phyloP scores from a whole-genome alignment of 2,797 vertebrate genomes.

The Notolepis coatsorum region DNA sequence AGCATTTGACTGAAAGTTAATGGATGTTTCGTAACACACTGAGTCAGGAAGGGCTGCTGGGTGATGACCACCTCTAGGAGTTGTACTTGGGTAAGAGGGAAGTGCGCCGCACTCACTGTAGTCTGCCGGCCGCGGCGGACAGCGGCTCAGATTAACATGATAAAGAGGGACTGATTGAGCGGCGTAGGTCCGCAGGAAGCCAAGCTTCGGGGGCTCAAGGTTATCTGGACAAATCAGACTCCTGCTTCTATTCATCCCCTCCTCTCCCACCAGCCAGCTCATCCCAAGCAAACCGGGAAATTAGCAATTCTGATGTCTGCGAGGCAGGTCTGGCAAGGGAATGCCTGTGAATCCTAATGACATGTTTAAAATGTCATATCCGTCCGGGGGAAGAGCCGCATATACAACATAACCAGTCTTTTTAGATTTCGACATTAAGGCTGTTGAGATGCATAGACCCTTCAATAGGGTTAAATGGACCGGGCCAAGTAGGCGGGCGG shows the following conservation, averaged over 20 bases:
- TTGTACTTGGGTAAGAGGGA: constrained; percentile 46
- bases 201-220: constrained; percentile 71
- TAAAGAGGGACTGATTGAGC: constrained; percentile 75
- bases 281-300: constrained; percentile 71
- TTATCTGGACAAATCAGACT: constrained; percentile 81
- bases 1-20: constrained; percentile 50
- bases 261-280: constrained; percentile 64
- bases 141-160: constrained; percentile 73
- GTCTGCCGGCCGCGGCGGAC: constrained; percentile 34
- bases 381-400: constrained; percentile 73
- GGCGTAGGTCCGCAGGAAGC: constrained; percentile 64
- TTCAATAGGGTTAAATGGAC: constrained; percentile 70
- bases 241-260: constrained; percentile 77
- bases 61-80: constrained; percentile 50
- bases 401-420: constrained; percentile 75
- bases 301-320: constrained; percentile 83
- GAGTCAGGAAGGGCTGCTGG: constrained; percentile 51
- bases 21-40: constrained; percentile 40
- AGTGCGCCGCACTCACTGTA: background rate
- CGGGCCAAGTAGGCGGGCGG: constrained; percentile 26
- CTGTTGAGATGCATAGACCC: constrained; percentile 56
- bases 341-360: constrained; percentile 81
- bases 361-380: constrained; percentile 81
- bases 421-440: constrained; percentile 66
- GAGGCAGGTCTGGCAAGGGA: constrained; percentile 76